Conservation (phyloP, 2,888 invertebrate species). For the Spilosoma lubricipeda region DNA sequence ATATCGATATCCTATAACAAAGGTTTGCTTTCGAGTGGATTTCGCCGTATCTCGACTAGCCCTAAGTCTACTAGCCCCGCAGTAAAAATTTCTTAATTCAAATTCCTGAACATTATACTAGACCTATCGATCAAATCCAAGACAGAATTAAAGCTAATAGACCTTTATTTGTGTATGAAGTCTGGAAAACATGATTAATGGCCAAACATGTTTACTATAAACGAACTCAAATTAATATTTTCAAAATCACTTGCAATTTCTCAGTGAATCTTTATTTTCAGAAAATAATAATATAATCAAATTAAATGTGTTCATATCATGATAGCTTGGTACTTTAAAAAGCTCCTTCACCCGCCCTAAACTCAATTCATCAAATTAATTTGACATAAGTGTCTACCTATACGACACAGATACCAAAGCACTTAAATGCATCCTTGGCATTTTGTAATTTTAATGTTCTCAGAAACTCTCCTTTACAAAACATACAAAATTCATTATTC, state of each 20-base stretch:
- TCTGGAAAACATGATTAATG: background rate
- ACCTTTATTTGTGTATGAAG: background rate
- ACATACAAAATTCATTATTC: constrained; percentile 9
- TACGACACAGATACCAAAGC: constrained; percentile 29
- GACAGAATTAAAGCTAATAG: background rate
- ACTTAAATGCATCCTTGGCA: constrained; percentile 38
- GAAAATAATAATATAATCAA: background rate
- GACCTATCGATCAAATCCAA: background rate
- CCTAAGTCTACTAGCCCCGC: no score
- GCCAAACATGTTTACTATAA: background rate
- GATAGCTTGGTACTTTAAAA: constrained; percentile 11
- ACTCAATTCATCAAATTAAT: constrained; percentile 37
- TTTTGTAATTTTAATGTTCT: constrained; percentile 37
- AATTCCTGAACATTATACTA: background rate
- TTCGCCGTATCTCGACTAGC: no score
- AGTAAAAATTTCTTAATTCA: background rate
- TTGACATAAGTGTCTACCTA: constrained; percentile 31
- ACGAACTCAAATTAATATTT: background rate
- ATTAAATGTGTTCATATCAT: constrained; percentile 1
- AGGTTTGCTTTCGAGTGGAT: no score
- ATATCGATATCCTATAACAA: no score
- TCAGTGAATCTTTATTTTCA: background rate
- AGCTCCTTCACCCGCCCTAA: constrained; percentile 13
- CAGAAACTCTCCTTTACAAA: constrained; percentile 35
- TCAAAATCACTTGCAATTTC: background rate